Base-by-base conservation (phyloP, 2,113 vertebrate genomes). In the Bufo gargarizans region DNA sequence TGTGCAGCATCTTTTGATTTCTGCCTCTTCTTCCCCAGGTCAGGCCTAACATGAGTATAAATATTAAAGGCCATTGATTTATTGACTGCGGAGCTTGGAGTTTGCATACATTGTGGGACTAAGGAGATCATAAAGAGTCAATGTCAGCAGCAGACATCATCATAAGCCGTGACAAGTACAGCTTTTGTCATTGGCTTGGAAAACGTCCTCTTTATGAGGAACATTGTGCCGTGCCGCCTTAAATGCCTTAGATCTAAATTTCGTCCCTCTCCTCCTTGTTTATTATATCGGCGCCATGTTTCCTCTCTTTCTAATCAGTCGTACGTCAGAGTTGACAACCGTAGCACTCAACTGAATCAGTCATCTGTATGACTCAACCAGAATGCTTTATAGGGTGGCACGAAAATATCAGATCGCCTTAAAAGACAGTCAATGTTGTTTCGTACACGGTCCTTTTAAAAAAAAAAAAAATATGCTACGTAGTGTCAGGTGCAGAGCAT, bases 61-160 rank as follows among this genome's bases (percentile, higher is more conserved):
- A 78, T 56, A 78, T 78, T 78, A 78, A 55, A 14, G 50, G 8
- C 20, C 3, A 78, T 78, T n/a, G 77, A 78, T 78, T 56, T 33
- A 78, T 78, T 7, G 77, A 11, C 20, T 3, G 50, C 77, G 12
- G 77, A 3, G 77, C 50, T 13, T 14, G 7, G 50, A 7, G 76
- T 78, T 55, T 78, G 49, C 20, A 55, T 78, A 78, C 3, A 22
- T 11, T 78, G 50, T 6, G 17, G 13, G 77, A 56, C 8, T 55
- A 78, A 56, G 33, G 49, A 53, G 47, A 78, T 56, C 20, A 78
- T 78, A 5, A 56, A 78, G 19, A 55, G 50, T 78, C 77, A 76
- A 76, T 55, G 19, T 53, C 20, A 55, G 6, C 76, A n/a, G 0
- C 19, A 22, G 49, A 12, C 12, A 33, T 56, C 77, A 55, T n/a